Percentiles rank a stretch among this genome's conserved stretches.
Conservation (phyloP, 2,797 vertebrate species). For the Alcedo quadribrachys region DNA sequence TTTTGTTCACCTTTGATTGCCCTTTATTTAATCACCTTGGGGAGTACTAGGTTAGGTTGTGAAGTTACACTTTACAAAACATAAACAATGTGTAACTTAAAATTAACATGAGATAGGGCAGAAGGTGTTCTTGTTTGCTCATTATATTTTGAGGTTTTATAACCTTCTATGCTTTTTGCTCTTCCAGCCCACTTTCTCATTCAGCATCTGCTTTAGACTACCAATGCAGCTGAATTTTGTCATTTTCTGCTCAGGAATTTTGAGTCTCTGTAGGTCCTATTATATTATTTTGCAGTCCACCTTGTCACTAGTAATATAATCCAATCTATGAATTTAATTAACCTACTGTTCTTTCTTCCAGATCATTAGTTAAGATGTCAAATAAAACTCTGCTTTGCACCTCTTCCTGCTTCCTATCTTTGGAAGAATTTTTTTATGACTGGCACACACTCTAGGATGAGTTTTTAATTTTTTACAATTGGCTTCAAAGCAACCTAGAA, state of each 20-base stretch:
- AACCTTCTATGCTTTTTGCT: background rate
- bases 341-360: conserved; percentile 44
- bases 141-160: background rate
- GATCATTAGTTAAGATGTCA: conserved; percentile 53
- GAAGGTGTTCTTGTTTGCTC: background rate
- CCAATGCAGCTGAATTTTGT: background rate
- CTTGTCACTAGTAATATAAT: conserved; percentile 39
- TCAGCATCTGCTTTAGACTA: background rate
- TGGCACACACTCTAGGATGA: background rate
- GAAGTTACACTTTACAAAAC: background rate
- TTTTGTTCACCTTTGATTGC: background rate
- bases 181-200: background rate
- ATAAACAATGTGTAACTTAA: background rate
- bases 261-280: background rate
- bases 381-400: conserved; percentile 31
- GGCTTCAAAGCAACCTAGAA: background rate
- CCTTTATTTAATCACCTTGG: background rate
- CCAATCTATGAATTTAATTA: conserved; percentile 45
- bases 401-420: background rate
- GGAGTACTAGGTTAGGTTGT: background rate
- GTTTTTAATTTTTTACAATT: background rate
- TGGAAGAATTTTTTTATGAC: background rate
- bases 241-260: conserved; percentile 20
- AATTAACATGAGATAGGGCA: background rate
- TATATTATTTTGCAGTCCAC: conserved; percentile 34